A percentile compares a stretch with the other conserved stretches of the same genome.
Evolutionary conservation across 2,113 vertebrate species (phyloP).

Genomic region (Rhipidura dahli): DNA sequence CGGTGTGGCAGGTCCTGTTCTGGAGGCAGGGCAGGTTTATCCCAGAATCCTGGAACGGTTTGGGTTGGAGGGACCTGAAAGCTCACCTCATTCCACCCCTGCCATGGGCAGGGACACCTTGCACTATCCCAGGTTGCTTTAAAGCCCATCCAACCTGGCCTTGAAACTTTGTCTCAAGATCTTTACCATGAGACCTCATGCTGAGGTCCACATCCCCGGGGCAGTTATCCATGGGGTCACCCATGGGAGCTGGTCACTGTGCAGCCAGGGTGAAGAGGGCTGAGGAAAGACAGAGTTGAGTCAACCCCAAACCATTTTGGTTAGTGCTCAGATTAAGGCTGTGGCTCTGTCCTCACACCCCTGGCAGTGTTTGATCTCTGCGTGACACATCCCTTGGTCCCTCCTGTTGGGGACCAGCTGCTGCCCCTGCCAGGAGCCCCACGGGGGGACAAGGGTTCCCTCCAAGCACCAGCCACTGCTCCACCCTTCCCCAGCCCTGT

Average conservation of each 20-base stretch:
- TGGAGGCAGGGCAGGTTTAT: not conserved
- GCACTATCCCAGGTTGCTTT: not conserved
- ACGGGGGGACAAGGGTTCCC: no score
- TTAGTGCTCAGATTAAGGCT: not conserved
- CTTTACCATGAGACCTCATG: not conserved
- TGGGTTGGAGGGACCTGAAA: not conserved
- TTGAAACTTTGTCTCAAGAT: not conserved
- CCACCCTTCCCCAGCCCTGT: not conserved
- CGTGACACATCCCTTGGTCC: rapidly evolving
- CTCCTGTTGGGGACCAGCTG: not conserved
- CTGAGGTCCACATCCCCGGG: not conserved
- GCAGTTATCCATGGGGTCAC: not conserved
- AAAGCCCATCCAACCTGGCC: rapidly evolving
- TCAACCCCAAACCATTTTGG: not conserved
- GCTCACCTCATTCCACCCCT: not conserved
- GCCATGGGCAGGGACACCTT: not conserved
- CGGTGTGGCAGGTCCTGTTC: not conserved
- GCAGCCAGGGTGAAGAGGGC: not conserved
- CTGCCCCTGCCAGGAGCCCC: not conserved
- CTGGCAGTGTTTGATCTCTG: not conserved
- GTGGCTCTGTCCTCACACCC: not conserved
- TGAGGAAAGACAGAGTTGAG: not conserved
- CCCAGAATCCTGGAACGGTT: not conserved
- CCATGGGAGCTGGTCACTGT: rapidly evolving
- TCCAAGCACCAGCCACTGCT: not conserved